Conservation (phyloP, 1,140 invertebrate genomes). For the Melanaphis sacchari region DNA sequence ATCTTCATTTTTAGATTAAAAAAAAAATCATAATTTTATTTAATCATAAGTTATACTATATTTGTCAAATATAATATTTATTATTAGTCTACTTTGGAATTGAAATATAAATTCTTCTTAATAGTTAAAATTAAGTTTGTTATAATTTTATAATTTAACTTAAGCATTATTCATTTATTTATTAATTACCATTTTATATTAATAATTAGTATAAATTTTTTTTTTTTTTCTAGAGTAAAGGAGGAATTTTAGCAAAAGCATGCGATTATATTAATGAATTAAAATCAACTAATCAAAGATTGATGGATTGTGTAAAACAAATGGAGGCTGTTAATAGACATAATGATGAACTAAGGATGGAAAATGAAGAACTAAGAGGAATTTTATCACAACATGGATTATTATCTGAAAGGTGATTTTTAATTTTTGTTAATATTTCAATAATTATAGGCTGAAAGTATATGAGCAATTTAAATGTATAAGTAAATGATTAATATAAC, state of each 20-base stretch:
- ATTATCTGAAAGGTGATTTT: slow-evolving; percentile 40
- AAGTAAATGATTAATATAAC: not conserved
- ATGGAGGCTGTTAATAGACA: slow-evolving; percentile 61
- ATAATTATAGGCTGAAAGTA: not conserved
- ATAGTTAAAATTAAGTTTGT: not conserved
- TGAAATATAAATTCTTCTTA: not conserved
- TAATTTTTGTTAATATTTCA: not conserved
- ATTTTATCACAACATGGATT: slow-evolving; percentile 60
- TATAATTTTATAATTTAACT: not conserved
- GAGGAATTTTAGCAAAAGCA: slow-evolving; percentile 93
- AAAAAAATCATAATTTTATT: not conserved
- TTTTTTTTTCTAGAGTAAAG: slow-evolving; percentile 80
- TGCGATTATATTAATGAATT: slow-evolving; percentile 94
- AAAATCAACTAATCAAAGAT: slow-evolving; percentile 75
- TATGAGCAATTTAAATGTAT: not conserved
- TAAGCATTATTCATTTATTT: not conserved
- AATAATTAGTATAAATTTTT: not conserved
- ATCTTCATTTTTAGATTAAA: not conserved
- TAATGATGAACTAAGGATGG: slow-evolving; percentile 60
- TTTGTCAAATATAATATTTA: not conserved
- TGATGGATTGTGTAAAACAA: slow-evolving; percentile 60
- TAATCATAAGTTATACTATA: not conserved
- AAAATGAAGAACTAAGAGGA: slow-evolving; percentile 60
- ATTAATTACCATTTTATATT: not conserved
- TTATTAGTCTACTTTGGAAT: not conserved